Conservation (phyloP, 2,888 invertebrate genomes). For the Mythimna impura region DNA sequence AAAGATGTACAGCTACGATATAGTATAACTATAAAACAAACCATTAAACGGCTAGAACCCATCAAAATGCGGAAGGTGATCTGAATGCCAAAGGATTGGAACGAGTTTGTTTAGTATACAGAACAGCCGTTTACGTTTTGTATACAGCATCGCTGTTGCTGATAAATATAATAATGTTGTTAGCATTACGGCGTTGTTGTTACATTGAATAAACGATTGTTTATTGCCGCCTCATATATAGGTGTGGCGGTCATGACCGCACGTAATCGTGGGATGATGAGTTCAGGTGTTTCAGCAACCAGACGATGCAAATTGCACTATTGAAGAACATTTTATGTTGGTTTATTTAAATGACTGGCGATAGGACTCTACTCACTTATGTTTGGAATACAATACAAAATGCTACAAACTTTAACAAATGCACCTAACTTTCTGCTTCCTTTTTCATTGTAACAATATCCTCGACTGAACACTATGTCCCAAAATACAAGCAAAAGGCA, state of each 20-base stretch:
- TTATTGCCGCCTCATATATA: background rate
- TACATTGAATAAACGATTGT: slow-evolving; percentile 36
- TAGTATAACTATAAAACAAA: slow-evolving; percentile 25
- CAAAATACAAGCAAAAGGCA: no score
- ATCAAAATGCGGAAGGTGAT: slow-evolving; percentile 45
- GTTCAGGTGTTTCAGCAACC: background rate
- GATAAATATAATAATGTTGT: slow-evolving; percentile 39
- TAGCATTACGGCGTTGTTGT: slow-evolving; percentile 31
- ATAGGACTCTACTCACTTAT: no score
- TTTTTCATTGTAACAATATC: no score
- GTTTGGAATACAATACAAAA: no score
- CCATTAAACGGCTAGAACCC: slow-evolving; percentile 10
- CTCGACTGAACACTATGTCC: no score
- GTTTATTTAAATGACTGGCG: no score
- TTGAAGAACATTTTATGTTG: background rate
- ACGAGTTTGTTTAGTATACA: slow-evolving; percentile 54
- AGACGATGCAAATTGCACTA: background rate
- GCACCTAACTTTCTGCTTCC: no score
- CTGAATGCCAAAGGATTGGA: slow-evolving; percentile 41
- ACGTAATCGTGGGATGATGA: slow-evolving; percentile 5
- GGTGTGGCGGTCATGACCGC: slow-evolving; percentile 8
- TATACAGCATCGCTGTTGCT: slow-evolving; percentile 31
- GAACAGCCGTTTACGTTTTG: slow-evolving; percentile 47
- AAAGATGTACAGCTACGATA: background rate
- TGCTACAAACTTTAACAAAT: no score